Conservation (phyloP, 2,113 vertebrate genomes). For the Vidua chalybeata region DNA sequence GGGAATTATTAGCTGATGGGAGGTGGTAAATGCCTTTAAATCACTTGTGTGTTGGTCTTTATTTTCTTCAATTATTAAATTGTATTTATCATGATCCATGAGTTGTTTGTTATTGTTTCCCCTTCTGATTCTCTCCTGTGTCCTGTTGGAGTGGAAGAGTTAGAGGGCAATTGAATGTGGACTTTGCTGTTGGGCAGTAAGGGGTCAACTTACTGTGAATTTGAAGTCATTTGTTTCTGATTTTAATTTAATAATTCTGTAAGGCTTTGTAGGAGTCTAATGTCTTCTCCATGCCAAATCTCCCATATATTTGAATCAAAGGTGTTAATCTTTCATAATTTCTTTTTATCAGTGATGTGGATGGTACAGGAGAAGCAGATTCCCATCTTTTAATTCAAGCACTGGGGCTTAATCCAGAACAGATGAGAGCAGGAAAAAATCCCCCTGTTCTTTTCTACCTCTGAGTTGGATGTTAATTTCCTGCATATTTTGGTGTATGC, state of each 20-base stretch:
- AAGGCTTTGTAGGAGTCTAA: not conserved
- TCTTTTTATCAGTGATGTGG: not conserved
- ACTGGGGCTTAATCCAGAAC: not conserved
- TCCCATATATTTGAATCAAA: not conserved
- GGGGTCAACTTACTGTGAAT: not conserved
- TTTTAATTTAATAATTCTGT: not conserved
- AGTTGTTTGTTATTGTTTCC: not conserved
- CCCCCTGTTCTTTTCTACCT: not conserved
- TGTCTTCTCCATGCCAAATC: not conserved
- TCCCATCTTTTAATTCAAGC: not conserved
- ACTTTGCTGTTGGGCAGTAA: not conserved
- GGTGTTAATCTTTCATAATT: not conserved
- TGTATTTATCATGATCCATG: not conserved
- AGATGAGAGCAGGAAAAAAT: not conserved
- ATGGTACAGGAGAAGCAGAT: not conserved
- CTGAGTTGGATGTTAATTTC: constrained; percentile 1
- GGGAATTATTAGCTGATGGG: not conserved
- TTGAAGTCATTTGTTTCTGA: not conserved
- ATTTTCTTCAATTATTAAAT: not conserved
- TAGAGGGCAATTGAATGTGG: fast-evolving
- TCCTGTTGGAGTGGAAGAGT: not conserved
- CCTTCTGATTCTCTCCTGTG: not conserved
- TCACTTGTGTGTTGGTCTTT: not conserved
- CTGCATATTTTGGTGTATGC: not conserved
- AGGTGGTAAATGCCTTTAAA: not conserved